phyloP scores from a whole-genome alignment of 2,113 vertebrate genomes.

The Potamarius usumacintae region DNA sequence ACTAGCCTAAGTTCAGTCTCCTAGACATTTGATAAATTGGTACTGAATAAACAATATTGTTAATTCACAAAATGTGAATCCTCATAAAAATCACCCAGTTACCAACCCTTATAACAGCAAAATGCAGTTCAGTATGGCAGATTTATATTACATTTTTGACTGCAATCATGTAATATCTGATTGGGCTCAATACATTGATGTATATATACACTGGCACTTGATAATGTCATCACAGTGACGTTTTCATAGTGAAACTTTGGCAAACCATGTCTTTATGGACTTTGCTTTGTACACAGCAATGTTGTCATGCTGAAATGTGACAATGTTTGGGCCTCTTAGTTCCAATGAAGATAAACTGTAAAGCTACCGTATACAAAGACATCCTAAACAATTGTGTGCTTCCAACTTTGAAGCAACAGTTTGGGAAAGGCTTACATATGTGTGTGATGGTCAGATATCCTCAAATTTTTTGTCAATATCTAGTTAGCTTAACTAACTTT shows the following conservation, averaged over 20 bases:
- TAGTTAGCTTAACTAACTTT: not conserved
- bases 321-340: no score
- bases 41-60: not conserved
- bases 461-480: no score
- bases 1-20: not conserved
- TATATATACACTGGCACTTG: not conserved
- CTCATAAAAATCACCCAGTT: not conserved
- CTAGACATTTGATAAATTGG: not conserved
- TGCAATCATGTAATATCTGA: not conserved
- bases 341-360: not conserved
- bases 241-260: not conserved
- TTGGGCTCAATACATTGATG: not conserved
- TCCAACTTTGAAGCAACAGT: not conserved
- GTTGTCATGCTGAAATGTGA: no score
- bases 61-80: not conserved
- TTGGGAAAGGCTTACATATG: not conserved
- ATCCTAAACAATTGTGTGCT: not conserved
- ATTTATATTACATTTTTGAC: no score
- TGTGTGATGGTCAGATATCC: not conserved
- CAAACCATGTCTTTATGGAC: no score
- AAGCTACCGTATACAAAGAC: not conserved
- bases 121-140: no score
- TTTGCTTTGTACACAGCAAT: no score
- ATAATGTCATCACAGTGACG: not conserved
- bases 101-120: no score